A percentile compares a stretch with the other conserved stretches of the same genome.
Conservation (phyloP, 2,797 vertebrate genomes). For the Pelochelys cantorii region DNA sequence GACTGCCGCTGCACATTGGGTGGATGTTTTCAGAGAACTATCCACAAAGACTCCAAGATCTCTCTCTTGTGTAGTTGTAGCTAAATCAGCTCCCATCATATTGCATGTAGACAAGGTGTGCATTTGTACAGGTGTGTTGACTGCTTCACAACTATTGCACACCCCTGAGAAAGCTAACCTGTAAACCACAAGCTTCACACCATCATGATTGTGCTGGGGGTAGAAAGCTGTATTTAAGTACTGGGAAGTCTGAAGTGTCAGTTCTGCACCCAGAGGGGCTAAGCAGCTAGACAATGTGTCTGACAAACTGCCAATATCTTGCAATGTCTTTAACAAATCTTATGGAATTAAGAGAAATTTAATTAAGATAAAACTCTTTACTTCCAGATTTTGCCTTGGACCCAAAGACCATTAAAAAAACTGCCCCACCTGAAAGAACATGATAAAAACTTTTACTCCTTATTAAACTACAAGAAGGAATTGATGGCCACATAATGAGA, state of each 20-base stretch:
- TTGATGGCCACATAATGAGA: not conserved
- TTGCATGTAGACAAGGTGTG: not conserved
- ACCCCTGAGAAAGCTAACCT: not conserved
- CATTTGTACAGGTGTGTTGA: not conserved
- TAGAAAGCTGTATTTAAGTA: not conserved
- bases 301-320: not conserved
- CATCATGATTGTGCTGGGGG: not conserved
- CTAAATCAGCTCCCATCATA: no score
- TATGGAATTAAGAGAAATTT: not conserved
- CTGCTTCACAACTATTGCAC: not conserved
- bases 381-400: not conserved
- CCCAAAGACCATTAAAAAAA: not conserved
- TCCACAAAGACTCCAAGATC: no score
- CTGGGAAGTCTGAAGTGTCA: no score
- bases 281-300: not conserved
- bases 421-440: not conserved
- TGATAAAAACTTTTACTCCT: not conserved
- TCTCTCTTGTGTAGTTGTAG: no score
- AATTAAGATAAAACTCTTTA: not conserved
- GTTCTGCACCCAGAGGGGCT: no score
- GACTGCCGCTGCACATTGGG: no score
- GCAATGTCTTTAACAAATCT: not conserved
- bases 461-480: rapidly evolving
- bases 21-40: no score
- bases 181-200: not conserved